These are phyloP conservation scores for Cryptops parisi DNA, from an alignment of 2,888 invertebrate genomes.

Conservation along the genomic window DNA sequence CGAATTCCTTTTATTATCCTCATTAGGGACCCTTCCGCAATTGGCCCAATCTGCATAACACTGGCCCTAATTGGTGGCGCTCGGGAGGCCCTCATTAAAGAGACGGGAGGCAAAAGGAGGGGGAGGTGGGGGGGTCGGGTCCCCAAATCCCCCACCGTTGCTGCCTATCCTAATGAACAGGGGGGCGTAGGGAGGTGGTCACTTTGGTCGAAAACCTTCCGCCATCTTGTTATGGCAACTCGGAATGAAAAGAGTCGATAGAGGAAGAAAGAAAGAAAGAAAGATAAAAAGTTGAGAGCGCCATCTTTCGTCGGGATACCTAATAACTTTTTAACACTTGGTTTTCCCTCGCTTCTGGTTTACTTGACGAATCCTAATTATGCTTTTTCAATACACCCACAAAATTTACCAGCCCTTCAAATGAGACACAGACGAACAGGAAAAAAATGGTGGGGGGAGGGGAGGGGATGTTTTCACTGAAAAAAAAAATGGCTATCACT, in stretches of 20 bases:
- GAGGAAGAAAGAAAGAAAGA: neutral
- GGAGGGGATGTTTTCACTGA: too few relatives aligned
- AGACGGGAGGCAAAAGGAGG: neutral
- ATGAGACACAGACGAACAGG: too few relatives aligned
- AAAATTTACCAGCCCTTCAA: too few relatives aligned
- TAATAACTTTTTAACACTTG: neutral
- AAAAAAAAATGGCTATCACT: too few relatives aligned
- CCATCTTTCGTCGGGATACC: neutral
- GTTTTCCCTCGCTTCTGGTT: too few relatives aligned
- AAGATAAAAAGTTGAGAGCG: too few relatives aligned
- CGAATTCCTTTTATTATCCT: conserved; percentile 12
- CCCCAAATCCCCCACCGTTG: neutral
- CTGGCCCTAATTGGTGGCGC: conserved; percentile 11
- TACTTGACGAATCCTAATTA: too few relatives aligned
- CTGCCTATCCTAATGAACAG: neutral
- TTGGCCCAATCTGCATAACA: conserved; percentile 14
- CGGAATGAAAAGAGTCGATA: too few relatives aligned
- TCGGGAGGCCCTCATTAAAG: conserved; percentile 4
- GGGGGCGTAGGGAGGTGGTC: neutral
- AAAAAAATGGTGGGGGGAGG: too few relatives aligned
- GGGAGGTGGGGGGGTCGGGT: neutral
- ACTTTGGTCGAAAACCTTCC: neutral
- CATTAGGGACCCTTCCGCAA: conserved; percentile 14
- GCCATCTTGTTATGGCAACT: neutral
- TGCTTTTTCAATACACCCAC: too few relatives aligned